Evolutionary conservation across 1,140 invertebrate genomes (phyloP).

Genomic region (Charaxes varanes): DNA sequence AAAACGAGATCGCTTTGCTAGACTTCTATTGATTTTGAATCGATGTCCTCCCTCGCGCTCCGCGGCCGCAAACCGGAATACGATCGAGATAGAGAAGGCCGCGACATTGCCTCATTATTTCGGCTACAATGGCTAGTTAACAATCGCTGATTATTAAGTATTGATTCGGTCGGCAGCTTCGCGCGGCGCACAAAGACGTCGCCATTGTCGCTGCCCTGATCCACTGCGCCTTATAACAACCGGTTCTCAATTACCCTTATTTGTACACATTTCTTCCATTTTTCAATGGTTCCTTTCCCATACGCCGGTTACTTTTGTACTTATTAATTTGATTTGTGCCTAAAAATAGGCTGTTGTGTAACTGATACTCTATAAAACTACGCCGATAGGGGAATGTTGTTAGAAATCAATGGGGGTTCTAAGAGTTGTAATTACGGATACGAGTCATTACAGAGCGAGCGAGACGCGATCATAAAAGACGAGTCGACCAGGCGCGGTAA

Average conservation of each 20-base stretch:
- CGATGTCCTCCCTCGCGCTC: slow-evolving; percentile 35
- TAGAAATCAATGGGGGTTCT: slow-evolving; percentile 36
- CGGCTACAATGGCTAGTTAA: slow-evolving; percentile 53
- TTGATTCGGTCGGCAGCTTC: slow-evolving; percentile 45
- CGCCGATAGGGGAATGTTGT: slow-evolving; percentile 49
- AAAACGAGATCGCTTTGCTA: slow-evolving; percentile 42
- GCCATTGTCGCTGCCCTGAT: slow-evolving; percentile 48
- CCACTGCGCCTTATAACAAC: slow-evolving; percentile 30
- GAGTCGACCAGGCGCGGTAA: slow-evolving; percentile 37
- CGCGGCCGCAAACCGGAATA: slow-evolving; percentile 45
- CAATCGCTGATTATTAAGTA: slow-evolving; percentile 62
- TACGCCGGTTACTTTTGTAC: slow-evolving; percentile 28
- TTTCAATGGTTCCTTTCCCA: slow-evolving; percentile 28
- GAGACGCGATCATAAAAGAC: slow-evolving; percentile 18
- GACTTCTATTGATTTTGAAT: slow-evolving; percentile 41
- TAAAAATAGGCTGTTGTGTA: slow-evolving; percentile 23
- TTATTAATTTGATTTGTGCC: slow-evolving; percentile 24
- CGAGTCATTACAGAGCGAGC: slow-evolving; percentile 21
- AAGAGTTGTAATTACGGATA: slow-evolving; percentile 32
- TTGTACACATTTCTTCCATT: slow-evolving; percentile 33
- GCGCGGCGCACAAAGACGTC: slow-evolving; percentile 34
- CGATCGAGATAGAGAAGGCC: slow-evolving; percentile 40
- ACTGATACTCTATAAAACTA: slow-evolving; percentile 29
- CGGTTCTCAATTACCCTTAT: slow-evolving; percentile 48
- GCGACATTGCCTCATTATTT: slow-evolving; percentile 61